These are phyloP conservation scores for Panopea generosa DNA, from an alignment of 2,888 invertebrate species.

Conservation along the genomic window DNA sequence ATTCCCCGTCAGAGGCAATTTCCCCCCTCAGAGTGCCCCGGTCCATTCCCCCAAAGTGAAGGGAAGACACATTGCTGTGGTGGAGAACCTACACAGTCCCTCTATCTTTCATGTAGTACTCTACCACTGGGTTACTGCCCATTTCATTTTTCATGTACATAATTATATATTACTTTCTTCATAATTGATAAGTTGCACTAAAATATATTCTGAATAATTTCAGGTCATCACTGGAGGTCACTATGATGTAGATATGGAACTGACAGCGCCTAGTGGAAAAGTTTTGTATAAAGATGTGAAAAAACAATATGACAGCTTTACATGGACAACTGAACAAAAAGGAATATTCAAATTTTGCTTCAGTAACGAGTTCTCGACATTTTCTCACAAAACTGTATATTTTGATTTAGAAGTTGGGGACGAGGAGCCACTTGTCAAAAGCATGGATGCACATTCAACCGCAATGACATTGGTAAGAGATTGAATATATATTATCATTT, in stretches of 20 bases:
- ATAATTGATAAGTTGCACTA: no score
- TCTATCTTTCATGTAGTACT: no score
- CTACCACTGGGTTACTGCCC: no score
- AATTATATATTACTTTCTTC: no score
- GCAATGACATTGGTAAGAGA: conserved; percentile 91
- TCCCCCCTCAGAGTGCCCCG: no score
- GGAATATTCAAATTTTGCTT: conserved; percentile 89
- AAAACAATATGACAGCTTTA: conserved; percentile 97
- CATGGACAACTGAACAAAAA: conserved; percentile 84
- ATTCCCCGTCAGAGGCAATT: no score
- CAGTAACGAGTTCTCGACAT: conserved; percentile 99
- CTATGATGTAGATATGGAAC: conserved; percentile 97
- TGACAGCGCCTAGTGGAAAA: conserved; percentile 94
- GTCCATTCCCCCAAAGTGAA: no score
- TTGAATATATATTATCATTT: no score
- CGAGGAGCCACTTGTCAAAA: conserved; percentile 92
- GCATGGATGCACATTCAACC: conserved; percentile 86
- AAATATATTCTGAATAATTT: no score
- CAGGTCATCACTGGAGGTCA: conserved; percentile 99
- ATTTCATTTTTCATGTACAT: no score
- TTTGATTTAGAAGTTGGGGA: conserved; percentile 98
- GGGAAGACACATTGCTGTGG: no score
- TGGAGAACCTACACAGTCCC: no score
- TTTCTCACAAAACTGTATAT: conserved; percentile 99
- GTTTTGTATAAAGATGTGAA: conserved; percentile 96